Percentiles rank a stretch among this genome's conserved stretches.
Conservation (phyloP, 2,888 invertebrate species). For the Steinernema hermaphroditum region DNA sequence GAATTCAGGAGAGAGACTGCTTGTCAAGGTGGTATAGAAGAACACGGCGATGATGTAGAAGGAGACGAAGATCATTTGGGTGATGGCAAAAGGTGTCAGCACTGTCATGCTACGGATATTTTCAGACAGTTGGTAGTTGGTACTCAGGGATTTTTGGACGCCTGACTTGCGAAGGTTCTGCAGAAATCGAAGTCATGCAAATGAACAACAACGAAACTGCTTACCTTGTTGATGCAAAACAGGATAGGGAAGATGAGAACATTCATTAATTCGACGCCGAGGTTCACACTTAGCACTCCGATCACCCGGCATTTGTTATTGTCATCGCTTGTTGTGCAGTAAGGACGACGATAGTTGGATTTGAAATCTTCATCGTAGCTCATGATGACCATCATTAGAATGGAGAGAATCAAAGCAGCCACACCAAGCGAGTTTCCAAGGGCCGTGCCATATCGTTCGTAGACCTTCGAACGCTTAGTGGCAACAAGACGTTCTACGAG, state of each 20-base stretch:
- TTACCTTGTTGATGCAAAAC: not conserved
- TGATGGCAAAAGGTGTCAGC: not conserved
- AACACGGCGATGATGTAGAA: constrained; percentile 6
- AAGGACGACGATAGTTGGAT: not conserved
- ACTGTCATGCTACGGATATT: constrained; percentile 4
- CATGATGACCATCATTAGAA: not conserved
- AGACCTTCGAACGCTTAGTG: not conserved
- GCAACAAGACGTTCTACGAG: constrained; percentile 1
- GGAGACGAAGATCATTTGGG: constrained; percentile 4
- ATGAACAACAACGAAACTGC: too few species aligned
- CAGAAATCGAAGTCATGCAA: too few species aligned
- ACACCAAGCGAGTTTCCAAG: not conserved
- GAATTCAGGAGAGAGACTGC: not conserved
- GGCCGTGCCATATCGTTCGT: not conserved
- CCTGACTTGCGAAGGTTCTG: not conserved
- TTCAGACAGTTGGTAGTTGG: constrained; percentile 3
- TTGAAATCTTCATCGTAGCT: constrained; percentile 15
- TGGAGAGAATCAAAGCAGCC: not conserved
- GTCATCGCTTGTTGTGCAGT: constrained; percentile 2
- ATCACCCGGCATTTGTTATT: not conserved
- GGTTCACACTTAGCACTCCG: not conserved
- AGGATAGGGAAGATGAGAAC: not conserved
- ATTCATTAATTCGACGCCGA: not conserved
- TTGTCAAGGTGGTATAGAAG: not conserved
- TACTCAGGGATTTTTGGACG: not conserved